Evolutionary conservation across 2,888 invertebrate genomes (phyloP), one percentile per base, ranked within the genome.

Genomic region (Lepidonotus clava): DNA sequence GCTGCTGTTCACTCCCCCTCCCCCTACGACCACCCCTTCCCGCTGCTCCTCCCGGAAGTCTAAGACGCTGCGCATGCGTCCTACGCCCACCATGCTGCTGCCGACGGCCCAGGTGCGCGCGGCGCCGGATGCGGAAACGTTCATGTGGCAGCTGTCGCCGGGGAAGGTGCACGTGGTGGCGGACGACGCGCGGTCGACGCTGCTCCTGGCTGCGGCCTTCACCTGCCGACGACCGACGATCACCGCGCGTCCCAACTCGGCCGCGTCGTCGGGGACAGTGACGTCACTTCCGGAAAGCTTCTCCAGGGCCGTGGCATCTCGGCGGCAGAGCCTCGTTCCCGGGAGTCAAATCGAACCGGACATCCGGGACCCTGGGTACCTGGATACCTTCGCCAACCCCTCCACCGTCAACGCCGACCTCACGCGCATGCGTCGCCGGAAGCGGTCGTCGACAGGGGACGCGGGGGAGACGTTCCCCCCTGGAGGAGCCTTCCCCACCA

Each of bases 51-150:
- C 61, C 28, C 1, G 40, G 2, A 76, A 34, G 76, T n/a, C 36
- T 18, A 76, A 76, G 40, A 8, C 38, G 4, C 28, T 76, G 24
- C 38, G 40, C n/a, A 18, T 36, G 76, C 28, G 76, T n/a, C 38
- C 76, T n/a, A 40, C 76, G 1, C 76, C 76, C 4, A n/a, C 76
- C 38, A 76, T 80, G 80, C 80, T 46, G 18, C 41, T 80, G 80
- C 80, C 80, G 24, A 51, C 24, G 1, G 80, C 80, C 32, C 41
- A 80, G 1, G 80, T 80, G n/a, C 80, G 51, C 2, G 18, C 24
- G 0, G 28, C 41, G 28, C 28, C 80, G 28, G 80, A 80, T 46
- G 28, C 46, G 28, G 80, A 80, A 4, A 46, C 80, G 0, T 80
- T 80, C 11, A 46, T 41, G 32, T 41, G 11, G 6, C 51, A 46